Evolutionary conservation across 2,888 invertebrate species (phyloP).

Genomic region (Lepidonotus clava): DNA sequence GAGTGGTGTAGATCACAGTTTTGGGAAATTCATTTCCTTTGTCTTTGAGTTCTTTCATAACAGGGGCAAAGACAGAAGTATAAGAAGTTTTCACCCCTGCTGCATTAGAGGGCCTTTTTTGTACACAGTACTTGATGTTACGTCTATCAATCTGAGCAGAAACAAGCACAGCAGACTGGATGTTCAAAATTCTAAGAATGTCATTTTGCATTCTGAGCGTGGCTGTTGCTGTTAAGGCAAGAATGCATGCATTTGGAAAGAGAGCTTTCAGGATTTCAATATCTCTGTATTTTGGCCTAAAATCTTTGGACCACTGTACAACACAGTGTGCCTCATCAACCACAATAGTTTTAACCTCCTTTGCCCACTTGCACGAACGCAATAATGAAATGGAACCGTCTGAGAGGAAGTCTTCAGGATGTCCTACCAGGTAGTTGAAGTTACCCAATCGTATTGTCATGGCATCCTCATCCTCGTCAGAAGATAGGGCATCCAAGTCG

Average conservation of each 20-base stretch:
- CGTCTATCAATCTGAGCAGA: neutral
- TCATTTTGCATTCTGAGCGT: conserved; percentile 47
- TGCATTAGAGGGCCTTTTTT: neutral
- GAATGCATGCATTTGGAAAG: conserved; percentile 52
- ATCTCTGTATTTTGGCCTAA: conserved; percentile 57
- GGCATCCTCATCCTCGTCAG: neutral
- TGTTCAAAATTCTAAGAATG: conserved; percentile 2
- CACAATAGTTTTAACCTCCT: conserved; percentile 33
- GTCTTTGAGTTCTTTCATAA: conserved; percentile 28
- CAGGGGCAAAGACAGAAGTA: conserved; percentile 14
- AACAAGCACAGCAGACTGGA: neutral
- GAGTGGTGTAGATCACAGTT: conserved; percentile 13
- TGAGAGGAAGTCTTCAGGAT: conserved; percentile 42
- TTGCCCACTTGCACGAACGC: conserved; percentile 10
- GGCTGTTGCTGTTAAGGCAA: conserved; percentile 65
- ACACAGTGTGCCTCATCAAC: conserved; percentile 59
- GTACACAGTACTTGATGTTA: conserved; percentile 34
- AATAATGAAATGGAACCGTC: neutral
- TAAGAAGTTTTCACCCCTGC: conserved; percentile 23
- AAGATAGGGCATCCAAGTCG: neutral
- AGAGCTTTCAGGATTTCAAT: conserved; percentile 59
- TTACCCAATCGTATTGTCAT: neutral
- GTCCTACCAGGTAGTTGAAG: conserved; percentile 40
- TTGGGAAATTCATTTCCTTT: conserved; percentile 7
- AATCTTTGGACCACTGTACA: conserved; percentile 59